Percentiles rank a stretch among this genome's conserved stretches.
Evolutionary conservation across 2,888 invertebrate species (phyloP).

Genomic region (Lycocerus yunnanus): DNA sequence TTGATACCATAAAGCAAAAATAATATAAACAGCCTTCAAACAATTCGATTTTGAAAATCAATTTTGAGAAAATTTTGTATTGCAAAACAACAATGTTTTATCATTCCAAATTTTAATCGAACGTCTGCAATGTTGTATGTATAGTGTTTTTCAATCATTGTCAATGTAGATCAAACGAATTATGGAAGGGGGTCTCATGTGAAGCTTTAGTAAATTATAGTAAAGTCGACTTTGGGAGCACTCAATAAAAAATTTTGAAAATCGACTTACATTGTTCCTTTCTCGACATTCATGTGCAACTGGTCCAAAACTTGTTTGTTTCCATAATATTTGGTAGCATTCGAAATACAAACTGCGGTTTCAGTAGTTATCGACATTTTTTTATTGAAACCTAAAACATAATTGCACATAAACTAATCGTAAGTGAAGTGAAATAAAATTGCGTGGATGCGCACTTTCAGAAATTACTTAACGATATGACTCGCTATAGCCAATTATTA

Average conservation of each 20-base stretch:
- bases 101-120: too few species aligned
- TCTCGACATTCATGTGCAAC: conserved; percentile 74
- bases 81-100: too few species aligned
- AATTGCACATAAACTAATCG: background rate
- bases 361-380: background rate
- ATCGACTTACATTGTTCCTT: conserved; percentile 73
- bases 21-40: too few species aligned
- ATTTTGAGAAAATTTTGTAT: too few species aligned
- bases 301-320: conserved; percentile 67
- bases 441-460: background rate
- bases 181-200: background rate
- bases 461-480: background rate
- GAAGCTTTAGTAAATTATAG: background rate
- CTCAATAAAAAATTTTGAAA: background rate
- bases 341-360: conserved; percentile 69
- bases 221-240: background rate
- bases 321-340: conserved; percentile 72
- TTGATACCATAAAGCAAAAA: too few species aligned
- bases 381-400: background rate
- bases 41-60: too few species aligned
- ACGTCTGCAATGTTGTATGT: too few species aligned
- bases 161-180: too few species aligned
- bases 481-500: background rate
- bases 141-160: too few species aligned
- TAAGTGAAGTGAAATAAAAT: background rate